These are phyloP conservation scores for Dinoponera quadriceps DNA, from an alignment of 1,140 invertebrate genomes.

Conservation along the genomic window DNA sequence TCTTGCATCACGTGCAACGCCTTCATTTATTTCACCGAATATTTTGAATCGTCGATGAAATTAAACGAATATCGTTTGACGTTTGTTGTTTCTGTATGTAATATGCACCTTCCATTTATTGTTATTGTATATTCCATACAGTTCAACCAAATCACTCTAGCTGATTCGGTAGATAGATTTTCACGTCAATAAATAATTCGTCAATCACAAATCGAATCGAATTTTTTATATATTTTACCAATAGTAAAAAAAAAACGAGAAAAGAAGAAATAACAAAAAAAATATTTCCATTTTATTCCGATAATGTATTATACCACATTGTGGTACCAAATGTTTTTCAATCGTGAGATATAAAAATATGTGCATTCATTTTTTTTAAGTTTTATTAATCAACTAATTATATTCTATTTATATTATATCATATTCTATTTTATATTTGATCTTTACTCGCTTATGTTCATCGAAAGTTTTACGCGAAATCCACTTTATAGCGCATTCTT, in stretches of 20 bases:
- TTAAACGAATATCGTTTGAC: conserved; percentile 21
- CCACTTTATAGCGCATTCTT: background rate
- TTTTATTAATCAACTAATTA: too few relatives aligned
- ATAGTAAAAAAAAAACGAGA: background rate
- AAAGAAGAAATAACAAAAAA: background rate
- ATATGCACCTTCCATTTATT: background rate
- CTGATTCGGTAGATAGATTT: conserved; percentile 24
- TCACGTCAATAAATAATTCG: conserved; percentile 35
- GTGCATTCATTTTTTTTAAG: background rate
- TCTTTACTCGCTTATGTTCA: too few relatives aligned
- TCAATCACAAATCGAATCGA: conserved; percentile 19
- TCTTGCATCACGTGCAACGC: background rate
- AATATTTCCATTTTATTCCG: conserved; percentile 6
- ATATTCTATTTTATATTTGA: too few relatives aligned
- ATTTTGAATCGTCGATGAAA: background rate
- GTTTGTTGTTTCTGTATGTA: background rate
- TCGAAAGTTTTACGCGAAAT: background rate
- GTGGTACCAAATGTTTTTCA: background rate
- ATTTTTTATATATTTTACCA: conserved; percentile 14
- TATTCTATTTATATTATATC: too few relatives aligned
- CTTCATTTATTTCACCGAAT: conserved; percentile 21
- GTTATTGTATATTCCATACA: conserved; percentile 17
- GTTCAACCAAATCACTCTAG: conserved; percentile 26
- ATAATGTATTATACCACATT: background rate
- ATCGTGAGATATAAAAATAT: too few relatives aligned